These are phyloP conservation scores for Chionodraco myersi DNA, from an alignment of 2,113 vertebrate genomes.

Conservation along the genomic window DNA sequence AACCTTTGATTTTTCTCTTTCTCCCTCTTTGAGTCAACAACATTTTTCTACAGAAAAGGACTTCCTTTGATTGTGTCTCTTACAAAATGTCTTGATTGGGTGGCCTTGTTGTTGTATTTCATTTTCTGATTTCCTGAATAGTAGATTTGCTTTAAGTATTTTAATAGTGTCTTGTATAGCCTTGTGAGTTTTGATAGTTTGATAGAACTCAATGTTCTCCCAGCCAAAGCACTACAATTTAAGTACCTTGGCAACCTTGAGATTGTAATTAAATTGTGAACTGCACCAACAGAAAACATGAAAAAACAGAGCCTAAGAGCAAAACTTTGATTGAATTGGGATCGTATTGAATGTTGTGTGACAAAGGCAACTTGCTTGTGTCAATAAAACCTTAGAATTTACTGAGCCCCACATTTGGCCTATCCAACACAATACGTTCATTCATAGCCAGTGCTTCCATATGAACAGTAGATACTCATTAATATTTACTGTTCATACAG, in stretches of 20 bases:
- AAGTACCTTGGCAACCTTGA: constrained; percentile 73
- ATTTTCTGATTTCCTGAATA: constrained; percentile 68
- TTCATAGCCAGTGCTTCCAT: neutral
- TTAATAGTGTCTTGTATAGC: constrained; percentile 52
- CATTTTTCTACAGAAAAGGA: constrained; percentile 31
- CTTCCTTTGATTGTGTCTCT: constrained; percentile 34
- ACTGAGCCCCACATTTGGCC: neutral
- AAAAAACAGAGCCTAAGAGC: constrained; percentile 24
- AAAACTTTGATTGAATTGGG: constrained; percentile 65
- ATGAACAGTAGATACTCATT: neutral
- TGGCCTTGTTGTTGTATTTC: constrained; percentile 57
- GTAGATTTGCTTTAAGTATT: constrained; percentile 52
- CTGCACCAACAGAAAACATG: constrained; percentile 50
- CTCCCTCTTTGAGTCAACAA: constrained; percentile 27
- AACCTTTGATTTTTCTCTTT: neutral
- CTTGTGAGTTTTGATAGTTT: constrained; percentile 45
- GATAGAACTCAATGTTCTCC: constrained; percentile 54
- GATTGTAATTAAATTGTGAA: constrained; percentile 74
- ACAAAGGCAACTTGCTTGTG: constrained; percentile 16
- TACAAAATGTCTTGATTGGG: constrained; percentile 16
- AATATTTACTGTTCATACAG: neutral
- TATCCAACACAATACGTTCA: neutral
- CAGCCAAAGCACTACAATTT: constrained; percentile 51
- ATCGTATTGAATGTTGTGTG: constrained; percentile 45
- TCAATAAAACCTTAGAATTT: constrained; percentile 23